A percentile compares a stretch with the other conserved stretches of the same genome.
These are phyloP conservation scores for Marasmarcha lunaedactyla DNA, from an alignment of 2,888 invertebrate genomes.

Conservation along the genomic window DNA sequence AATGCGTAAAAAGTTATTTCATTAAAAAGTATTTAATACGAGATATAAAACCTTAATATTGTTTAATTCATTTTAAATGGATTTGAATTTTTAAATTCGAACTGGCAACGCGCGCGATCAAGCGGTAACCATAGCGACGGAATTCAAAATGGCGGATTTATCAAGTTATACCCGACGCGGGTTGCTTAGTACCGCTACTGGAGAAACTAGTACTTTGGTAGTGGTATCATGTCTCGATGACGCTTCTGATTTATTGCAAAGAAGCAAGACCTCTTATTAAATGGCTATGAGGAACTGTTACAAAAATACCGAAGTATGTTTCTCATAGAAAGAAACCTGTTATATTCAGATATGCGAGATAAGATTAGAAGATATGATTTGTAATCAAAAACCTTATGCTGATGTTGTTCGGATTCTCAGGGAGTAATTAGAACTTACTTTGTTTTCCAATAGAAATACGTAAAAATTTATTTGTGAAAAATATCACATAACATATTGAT, in stretches of 20 bases:
- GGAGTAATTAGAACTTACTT: too few species aligned
- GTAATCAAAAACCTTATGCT: too few species aligned
- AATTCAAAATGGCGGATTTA: slow-evolving; percentile 54
- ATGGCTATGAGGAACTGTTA: background rate
- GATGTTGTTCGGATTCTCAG: too few species aligned
- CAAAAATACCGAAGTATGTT: background rate
- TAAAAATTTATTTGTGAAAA: too few species aligned
- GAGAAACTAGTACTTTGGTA: slow-evolving; percentile 13
- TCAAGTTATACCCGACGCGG: slow-evolving; percentile 33
- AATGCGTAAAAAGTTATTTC: too few species aligned
- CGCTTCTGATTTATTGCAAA: background rate
- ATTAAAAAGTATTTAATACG: too few species aligned
- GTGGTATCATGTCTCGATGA: slow-evolving; percentile 2
- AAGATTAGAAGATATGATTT: too few species aligned
- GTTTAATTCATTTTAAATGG: too few species aligned
- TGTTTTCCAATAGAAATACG: too few species aligned
- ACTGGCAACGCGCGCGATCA: slow-evolving; percentile 32
- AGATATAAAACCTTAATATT: too few species aligned
- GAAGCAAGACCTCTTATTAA: slow-evolving; percentile 1
- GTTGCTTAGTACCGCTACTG: slow-evolving; percentile 21
- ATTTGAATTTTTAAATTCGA: background rate
- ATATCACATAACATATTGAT: too few species aligned
- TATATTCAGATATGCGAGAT: background rate
- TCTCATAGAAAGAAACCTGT: background rate
- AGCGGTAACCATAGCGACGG: slow-evolving; percentile 46